A percentile compares a stretch with the other conserved stretches of the same genome.
Conservation (phyloP, 2,888 invertebrate genomes). For the Eristalinus aeneus region DNA sequence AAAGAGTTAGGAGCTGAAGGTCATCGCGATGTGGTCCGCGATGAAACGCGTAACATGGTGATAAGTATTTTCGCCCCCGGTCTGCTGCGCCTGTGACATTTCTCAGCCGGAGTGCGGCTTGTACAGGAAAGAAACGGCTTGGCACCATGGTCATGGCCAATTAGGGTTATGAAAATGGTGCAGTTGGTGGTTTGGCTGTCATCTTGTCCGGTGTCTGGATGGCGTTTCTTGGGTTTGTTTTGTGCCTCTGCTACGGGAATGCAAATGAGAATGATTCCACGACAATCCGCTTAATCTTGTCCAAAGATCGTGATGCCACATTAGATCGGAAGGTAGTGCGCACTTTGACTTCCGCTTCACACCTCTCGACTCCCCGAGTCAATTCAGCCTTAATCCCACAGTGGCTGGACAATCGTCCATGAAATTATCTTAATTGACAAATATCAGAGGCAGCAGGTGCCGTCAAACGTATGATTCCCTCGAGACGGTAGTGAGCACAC, state of each 20-base stretch:
- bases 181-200: background rate
- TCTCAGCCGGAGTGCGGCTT: background rate
- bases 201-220: too few species aligned
- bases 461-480: constrained; percentile 42
- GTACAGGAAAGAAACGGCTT: constrained; percentile 21
- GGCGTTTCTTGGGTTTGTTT: background rate
- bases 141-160: constrained; percentile 58
- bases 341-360: background rate
- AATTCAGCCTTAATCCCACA: constrained; percentile 5
- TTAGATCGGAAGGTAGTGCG: too few species aligned
- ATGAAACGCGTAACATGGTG: constrained; percentile 53
- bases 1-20: constrained; percentile 64
- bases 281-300: background rate
- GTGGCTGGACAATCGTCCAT: constrained; percentile 41
- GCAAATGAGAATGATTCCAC: background rate
- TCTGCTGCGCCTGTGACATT: constrained; percentile 11
- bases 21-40: constrained; percentile 60
- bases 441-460: constrained; percentile 53
- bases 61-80: constrained; percentile 42
- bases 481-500: constrained; percentile 37
- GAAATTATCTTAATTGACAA: constrained; percentile 58
- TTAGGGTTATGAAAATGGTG: constrained; percentile 9
- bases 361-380: too few species aligned
- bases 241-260: background rate
- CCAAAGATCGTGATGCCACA: background rate